Evolutionary conservation across 64 coral and sea anemone genomes (phyloP).

Genomic region (Pocillopora verrucosa): DNA sequence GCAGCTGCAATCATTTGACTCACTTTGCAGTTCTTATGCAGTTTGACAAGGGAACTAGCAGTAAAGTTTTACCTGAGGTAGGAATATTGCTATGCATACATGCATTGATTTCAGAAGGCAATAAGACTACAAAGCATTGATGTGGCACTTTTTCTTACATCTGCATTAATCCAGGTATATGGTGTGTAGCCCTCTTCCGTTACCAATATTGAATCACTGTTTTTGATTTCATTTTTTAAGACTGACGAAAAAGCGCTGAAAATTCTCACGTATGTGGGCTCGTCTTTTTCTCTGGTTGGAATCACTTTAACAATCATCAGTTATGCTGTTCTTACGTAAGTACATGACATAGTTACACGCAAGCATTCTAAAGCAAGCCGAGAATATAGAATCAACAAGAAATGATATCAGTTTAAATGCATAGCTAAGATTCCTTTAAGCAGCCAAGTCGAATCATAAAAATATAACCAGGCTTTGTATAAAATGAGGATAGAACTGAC

Average conservation of each 20-base stretch:
- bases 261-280: slow-evolving; percentile 15
- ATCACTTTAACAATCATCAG: slow-evolving; percentile 16
- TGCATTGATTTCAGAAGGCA: too few species aligned
- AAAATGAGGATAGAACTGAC: too few species aligned
- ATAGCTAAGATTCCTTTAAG: too few species aligned
- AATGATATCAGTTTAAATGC: too few species aligned
- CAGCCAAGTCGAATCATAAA: too few species aligned
- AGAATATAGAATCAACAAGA: too few species aligned
- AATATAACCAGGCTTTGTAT: too few species aligned
- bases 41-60: not conserved
- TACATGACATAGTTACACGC: not conserved
- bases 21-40: slow-evolving; percentile 68
- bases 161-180: too few species aligned
- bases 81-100: not conserved
- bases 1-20: slow-evolving; percentile 69
- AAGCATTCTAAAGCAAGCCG: not conserved
- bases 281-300: slow-evolving; percentile 32
- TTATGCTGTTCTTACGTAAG: slow-evolving; percentile 36
- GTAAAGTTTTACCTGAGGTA: not conserved
- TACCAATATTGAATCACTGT: too few species aligned
- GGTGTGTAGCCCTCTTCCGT: too few species aligned
- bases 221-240: too few species aligned
- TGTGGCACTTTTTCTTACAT: too few species aligned
- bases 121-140: not conserved
- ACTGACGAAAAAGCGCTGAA: not conserved